A percentile compares a stretch with the other conserved stretches of the same genome.
These are phyloP conservation scores for Myotis lucifugus DNA, from an alignment of 2,113 vertebrate species.

Conservation along the genomic window DNA sequence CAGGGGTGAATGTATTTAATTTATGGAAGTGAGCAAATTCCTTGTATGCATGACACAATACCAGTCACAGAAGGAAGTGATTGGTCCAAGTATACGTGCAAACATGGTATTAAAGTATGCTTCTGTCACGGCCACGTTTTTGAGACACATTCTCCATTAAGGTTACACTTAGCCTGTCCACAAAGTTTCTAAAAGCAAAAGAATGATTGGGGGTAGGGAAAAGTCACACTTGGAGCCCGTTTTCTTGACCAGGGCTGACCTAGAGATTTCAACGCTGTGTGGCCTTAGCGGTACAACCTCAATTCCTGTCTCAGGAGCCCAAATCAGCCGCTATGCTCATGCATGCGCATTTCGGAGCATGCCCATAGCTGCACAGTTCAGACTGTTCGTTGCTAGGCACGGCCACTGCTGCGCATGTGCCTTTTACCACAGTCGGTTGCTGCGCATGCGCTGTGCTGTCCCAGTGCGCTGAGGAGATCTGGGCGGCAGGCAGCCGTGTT, in stretches of 20 bases:
- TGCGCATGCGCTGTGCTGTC: too few species aligned
- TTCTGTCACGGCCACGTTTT: neutral
- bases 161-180: neutral
- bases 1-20: neutral
- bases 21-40: neutral
- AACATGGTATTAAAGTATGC: neutral
- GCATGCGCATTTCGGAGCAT: neutral
- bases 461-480: too few species aligned
- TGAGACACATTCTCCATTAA: neutral
- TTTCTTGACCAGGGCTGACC: rapidly evolving
- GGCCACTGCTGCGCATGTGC: too few species aligned
- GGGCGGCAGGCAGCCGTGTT: rapidly evolving
- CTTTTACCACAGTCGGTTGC: too few species aligned
- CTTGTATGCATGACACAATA: neutral
- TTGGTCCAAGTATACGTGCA: neutral
- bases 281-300: neutral
- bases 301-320: neutral
- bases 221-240: too few species aligned
- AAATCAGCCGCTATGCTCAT: too few species aligned
- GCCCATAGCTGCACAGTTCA: too few species aligned
- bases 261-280: rapidly evolving
- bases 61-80: neutral
- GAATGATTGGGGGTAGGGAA: neutral
- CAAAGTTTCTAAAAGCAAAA: neutral
- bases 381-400: too few species aligned